These are phyloP conservation scores for Athene cunicularia DNA, from an alignment of 2,113 vertebrate species.

Conservation along the genomic window DNA sequence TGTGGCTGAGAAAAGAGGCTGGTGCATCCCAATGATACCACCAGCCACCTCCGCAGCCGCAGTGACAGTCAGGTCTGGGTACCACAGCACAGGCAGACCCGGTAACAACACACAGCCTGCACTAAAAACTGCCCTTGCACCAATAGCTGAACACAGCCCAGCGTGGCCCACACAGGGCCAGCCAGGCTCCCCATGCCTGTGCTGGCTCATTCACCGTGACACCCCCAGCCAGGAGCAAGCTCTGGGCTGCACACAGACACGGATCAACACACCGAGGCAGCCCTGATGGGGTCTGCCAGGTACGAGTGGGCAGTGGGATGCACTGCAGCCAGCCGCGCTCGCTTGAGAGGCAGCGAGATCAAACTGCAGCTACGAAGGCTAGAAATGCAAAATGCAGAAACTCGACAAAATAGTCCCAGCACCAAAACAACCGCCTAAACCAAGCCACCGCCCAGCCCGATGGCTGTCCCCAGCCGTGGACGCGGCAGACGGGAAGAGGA, in stretches of 20 bases:
- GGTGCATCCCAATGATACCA: not conserved
- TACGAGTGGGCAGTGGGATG: accelerated
- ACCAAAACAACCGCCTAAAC: accelerated
- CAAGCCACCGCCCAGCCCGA: not conserved
- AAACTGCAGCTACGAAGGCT: not conserved
- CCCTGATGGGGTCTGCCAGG: not conserved
- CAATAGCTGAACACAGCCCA: not conserved
- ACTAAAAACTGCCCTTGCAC: not conserved
- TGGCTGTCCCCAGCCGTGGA: not conserved
- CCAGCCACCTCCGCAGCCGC: accelerated
- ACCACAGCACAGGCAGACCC: accelerated
- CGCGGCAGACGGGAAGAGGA: accelerated
- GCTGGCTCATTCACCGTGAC: accelerated
- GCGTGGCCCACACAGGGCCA: accelerated
- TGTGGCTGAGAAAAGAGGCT: not conserved
- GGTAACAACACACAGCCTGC: accelerated
- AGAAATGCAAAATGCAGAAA: not conserved
- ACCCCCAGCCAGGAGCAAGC: not conserved
- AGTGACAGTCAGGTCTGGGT: not conserved
- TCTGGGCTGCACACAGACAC: not conserved
- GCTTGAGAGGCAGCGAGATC: not conserved
- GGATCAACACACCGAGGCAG: accelerated
- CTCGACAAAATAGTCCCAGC: accelerated
- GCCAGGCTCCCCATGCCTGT: accelerated
- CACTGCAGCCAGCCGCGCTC: accelerated